These are phyloP conservation scores for Didymodactylos carnosus DNA, from an alignment of 2,888 invertebrate species.

Conservation along the genomic window DNA sequence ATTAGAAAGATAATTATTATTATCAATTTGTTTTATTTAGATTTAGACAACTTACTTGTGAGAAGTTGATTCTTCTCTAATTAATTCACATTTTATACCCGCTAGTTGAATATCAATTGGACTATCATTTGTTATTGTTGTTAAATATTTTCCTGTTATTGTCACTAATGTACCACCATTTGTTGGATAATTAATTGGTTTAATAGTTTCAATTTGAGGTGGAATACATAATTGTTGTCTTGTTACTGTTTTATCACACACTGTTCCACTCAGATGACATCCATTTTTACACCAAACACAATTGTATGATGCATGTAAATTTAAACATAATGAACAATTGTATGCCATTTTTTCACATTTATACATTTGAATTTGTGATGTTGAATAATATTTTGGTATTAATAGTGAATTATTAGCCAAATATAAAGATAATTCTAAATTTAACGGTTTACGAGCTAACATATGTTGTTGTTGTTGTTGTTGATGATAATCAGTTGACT, in stretches of 20 bases:
- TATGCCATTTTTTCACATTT: neutral
- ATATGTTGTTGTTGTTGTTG: neutral
- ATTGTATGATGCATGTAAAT: neutral
- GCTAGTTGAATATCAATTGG: neutral
- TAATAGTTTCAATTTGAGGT: neutral
- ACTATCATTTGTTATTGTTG: too few relatives aligned
- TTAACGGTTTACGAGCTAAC: neutral
- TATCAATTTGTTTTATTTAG: neutral
- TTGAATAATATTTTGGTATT: neutral
- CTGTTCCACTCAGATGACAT: neutral
- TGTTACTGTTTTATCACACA: neutral
- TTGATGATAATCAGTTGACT: neutral
- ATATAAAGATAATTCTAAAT: neutral
- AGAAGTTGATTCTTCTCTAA: neutral
- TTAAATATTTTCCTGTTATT: neutral
- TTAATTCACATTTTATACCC: neutral
- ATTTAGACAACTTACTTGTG: neutral
- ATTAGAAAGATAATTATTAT: neutral
- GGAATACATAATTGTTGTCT: neutral
- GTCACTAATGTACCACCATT: neutral
- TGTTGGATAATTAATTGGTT: neutral
- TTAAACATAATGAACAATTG: neutral
- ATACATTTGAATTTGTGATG: neutral
- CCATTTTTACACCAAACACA: neutral
- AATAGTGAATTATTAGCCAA: neutral